Evolutionary conservation across 2,888 invertebrate genomes (phyloP), one percentile per base, ranked within the genome.

Genomic region (Lepeophtheirus nordmannii): DNA sequence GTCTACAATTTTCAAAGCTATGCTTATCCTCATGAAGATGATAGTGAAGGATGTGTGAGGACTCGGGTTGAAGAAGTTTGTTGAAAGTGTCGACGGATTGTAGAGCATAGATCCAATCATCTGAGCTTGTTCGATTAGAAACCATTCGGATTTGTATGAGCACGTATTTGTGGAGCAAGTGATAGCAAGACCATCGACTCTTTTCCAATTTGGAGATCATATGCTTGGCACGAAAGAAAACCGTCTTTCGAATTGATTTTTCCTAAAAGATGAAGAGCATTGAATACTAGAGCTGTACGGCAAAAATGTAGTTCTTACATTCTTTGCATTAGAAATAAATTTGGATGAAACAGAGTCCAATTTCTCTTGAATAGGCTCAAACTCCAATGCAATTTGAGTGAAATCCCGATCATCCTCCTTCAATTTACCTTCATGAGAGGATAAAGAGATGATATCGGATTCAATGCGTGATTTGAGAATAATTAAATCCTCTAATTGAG

Each of bases 1-100:
- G 86, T 72, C 85, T 87, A 14, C 85, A 85, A 72, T 88, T 88
- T 71, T 84, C 85, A 73, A 85, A 86, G 39, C 86, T 78, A 70
- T 81, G 56, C 39, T 58, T 67, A 1, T 58, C 61, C 17, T 56
- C 10, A 46, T 63, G 53, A 11, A 38, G 22, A n/a, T 22, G 23
- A n/a, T n/a, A 23, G 53, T 63, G 63, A 3, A 63, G 23, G 7
- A 56, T n/a, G 17, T 41, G 20, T 46, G 20, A 46, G 56, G 53
- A 20, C 56, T 56, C 23, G 53, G 56, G 22, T 11, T 30, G 37
- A 3, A 61, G n/a, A n/a, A 63, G 12, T 14, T 56, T 46, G 56
- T 63, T 63, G 53, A 63, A 63, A 17, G 20, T 23, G 56, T 63
- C 63, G 20, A 56, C 63, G 56, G 46, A 56, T 23, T 63, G 37